A percentile compares a stretch with the other conserved stretches of the same genome.
phyloP scores from a whole-genome alignment of 2,113 vertebrate species.

The Alaudala cheleensis region DNA sequence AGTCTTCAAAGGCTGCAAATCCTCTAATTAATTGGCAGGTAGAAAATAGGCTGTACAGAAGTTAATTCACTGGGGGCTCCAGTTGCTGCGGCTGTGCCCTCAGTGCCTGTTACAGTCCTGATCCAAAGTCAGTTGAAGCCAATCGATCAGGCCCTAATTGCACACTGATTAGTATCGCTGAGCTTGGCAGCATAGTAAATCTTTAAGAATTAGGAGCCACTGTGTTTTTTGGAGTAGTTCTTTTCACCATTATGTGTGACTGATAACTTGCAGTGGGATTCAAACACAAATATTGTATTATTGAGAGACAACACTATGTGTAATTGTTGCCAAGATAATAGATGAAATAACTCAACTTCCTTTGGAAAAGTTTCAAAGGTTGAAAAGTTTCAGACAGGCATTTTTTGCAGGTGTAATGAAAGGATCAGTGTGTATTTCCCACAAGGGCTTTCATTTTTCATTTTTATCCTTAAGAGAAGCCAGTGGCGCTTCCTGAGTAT shows the following conservation, averaged over 20 bases:
- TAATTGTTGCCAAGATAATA: slow-evolving; percentile 62
- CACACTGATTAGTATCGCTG: slow-evolving; percentile 54
- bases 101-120: slow-evolving; percentile 28
- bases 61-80: slow-evolving; percentile 19
- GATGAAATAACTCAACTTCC: slow-evolving; percentile 61
- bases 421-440: slow-evolving; percentile 67
- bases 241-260: slow-evolving; percentile 15
- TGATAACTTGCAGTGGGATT: slow-evolving; percentile 40
- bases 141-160: slow-evolving; percentile 59
- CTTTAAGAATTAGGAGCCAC: slow-evolving; percentile 40
- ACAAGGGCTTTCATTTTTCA: slow-evolving; percentile 67
- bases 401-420: slow-evolving; percentile 69
- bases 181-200: slow-evolving; percentile 56
- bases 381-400: slow-evolving; percentile 65
- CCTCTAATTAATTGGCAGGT: slow-evolving; percentile 41
- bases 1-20: slow-evolving; percentile 30
- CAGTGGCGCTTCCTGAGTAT: slow-evolving; percentile 60
- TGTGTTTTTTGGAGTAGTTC: slow-evolving; percentile 42
- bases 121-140: slow-evolving; percentile 61
- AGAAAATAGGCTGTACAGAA: slow-evolving; percentile 44
- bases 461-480: slow-evolving; percentile 70
- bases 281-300: slow-evolving; percentile 39
- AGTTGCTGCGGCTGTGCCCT: background rate
- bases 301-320: background rate
- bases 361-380: slow-evolving; percentile 69